phyloP scores from a whole-genome alignment of 2,888 invertebrate species.

The Hyles lineata region DNA sequence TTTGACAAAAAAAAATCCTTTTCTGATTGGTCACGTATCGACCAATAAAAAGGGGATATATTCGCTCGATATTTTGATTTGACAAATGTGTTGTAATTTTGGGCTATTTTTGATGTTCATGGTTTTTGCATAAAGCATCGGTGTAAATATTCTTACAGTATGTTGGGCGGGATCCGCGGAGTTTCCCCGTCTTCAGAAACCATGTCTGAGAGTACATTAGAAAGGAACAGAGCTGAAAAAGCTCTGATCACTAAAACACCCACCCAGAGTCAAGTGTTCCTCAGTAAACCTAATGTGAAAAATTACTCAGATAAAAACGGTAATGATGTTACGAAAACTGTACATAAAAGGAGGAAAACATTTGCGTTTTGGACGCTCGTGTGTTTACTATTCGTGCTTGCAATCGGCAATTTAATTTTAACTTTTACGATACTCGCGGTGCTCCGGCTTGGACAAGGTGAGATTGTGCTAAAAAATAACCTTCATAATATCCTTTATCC shows the following conservation, averaged over 20 bases:
- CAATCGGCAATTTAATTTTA: slow-evolving; percentile 91
- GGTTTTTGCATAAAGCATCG: slow-evolving; percentile 45
- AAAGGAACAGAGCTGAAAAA: slow-evolving; percentile 73
- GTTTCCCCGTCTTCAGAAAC: slow-evolving; percentile 74
- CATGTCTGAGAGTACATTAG: slow-evolving; percentile 74
- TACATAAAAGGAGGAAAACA: slow-evolving; percentile 83
- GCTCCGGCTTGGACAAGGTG: slow-evolving; percentile 89
- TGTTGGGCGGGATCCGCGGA: slow-evolving; percentile 67
- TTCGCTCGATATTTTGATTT: slow-evolving; percentile 79
- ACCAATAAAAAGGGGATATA: slow-evolving; percentile 56
- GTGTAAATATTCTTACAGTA: slow-evolving; percentile 48
- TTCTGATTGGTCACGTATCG: slow-evolving; percentile 23
- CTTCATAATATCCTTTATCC: neutral
- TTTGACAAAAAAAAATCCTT: neutral
- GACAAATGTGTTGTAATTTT: slow-evolving; percentile 50
- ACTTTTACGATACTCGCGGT: slow-evolving; percentile 93
- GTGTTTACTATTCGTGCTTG: slow-evolving; percentile 88
- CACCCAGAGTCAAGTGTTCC: slow-evolving; percentile 62
- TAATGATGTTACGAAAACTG: slow-evolving; percentile 71
- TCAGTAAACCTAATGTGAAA: slow-evolving; percentile 58
- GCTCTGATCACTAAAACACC: slow-evolving; percentile 73
- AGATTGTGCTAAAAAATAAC: slow-evolving; percentile 23
- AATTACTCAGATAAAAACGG: slow-evolving; percentile 80
- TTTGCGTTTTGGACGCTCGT: slow-evolving; percentile 93
- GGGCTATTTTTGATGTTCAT: slow-evolving; percentile 70